These are phyloP conservation scores for Coenobita brevimanus DNA, from an alignment of 1,140 invertebrate species.

Conservation along the genomic window DNA sequence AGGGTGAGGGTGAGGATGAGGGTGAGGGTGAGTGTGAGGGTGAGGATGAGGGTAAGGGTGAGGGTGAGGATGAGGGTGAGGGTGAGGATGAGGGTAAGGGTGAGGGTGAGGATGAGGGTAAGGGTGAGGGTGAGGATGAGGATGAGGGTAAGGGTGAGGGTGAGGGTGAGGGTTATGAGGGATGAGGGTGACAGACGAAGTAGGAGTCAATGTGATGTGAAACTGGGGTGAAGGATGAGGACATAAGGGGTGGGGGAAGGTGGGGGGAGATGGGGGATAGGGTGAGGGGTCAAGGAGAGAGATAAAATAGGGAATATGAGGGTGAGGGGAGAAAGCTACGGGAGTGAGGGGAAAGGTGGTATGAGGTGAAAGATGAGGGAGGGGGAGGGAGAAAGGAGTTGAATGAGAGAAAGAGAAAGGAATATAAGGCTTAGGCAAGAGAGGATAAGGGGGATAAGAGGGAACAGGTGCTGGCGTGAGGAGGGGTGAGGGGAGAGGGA, in stretches of 20 bases:
- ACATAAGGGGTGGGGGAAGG: background rate
- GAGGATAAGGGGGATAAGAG: background rate
- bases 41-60: too few species aligned
- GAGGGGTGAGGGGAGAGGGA: background rate
- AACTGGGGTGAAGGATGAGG: background rate
- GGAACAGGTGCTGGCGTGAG: background rate
- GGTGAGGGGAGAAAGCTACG: too few species aligned
- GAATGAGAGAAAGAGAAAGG: background rate
- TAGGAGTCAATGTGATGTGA: background rate
- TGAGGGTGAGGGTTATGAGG: too few species aligned
- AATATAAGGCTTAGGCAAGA: background rate
- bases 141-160: too few species aligned
- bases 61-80: too few species aligned
- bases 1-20: too few species aligned
- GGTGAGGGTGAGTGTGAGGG: too few species aligned
- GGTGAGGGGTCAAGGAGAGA: background rate
- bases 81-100: too few species aligned
- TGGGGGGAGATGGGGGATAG: background rate
- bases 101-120: too few species aligned
- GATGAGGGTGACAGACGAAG: background rate
- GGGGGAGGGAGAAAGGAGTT: background rate
- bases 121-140: too few species aligned
- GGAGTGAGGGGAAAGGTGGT: too few species aligned
- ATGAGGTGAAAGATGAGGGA: background rate
- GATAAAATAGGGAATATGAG: background rate